phyloP scores from a whole-genome alignment of 2,113 vertebrate genomes.

The Tychaedon coryphoeus region DNA sequence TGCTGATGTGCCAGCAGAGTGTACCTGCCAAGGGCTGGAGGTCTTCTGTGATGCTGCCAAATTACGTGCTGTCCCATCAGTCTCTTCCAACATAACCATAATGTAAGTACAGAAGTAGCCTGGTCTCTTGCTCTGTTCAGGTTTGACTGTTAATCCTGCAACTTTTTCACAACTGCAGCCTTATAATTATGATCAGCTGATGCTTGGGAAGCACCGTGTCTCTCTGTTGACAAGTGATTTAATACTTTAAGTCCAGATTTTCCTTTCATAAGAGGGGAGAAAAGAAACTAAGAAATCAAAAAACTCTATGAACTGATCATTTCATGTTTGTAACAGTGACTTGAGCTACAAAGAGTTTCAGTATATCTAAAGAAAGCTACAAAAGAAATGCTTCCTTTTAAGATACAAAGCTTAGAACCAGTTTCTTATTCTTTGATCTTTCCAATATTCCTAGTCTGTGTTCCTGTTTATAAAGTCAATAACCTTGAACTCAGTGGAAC shows the following conservation, averaged over 20 bases:
- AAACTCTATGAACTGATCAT: not conserved
- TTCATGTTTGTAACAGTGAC: not conserved
- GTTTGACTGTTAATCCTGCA: not conserved
- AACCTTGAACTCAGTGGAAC: not conserved
- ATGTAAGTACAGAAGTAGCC: slow-evolving; percentile 83
- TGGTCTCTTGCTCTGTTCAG: not conserved
- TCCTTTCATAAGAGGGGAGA: not conserved
- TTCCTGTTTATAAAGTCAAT: not conserved
- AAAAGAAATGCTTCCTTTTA: not conserved
- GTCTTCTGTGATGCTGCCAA: slow-evolving; percentile 83
- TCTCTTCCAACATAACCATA: slow-evolving; percentile 87
- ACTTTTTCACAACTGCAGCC: not conserved
- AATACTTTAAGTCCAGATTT: not conserved
- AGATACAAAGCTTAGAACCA: not conserved
- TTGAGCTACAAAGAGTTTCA: not conserved
- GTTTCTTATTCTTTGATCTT: not conserved
- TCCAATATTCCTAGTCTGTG: not conserved
- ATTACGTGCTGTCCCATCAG: slow-evolving; percentile 78
- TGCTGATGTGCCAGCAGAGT: slow-evolving; percentile 78
- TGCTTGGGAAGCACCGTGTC: not conserved
- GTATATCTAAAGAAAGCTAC: not conserved
- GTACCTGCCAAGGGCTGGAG: slow-evolving; percentile 84
- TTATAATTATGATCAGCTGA: not conserved
- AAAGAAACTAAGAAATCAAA: not conserved
- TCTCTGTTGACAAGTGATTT: not conserved